Base-by-base conservation (phyloP, 2,113 vertebrate genomes). In the Pelvicachromis taeniatus region DNA sequence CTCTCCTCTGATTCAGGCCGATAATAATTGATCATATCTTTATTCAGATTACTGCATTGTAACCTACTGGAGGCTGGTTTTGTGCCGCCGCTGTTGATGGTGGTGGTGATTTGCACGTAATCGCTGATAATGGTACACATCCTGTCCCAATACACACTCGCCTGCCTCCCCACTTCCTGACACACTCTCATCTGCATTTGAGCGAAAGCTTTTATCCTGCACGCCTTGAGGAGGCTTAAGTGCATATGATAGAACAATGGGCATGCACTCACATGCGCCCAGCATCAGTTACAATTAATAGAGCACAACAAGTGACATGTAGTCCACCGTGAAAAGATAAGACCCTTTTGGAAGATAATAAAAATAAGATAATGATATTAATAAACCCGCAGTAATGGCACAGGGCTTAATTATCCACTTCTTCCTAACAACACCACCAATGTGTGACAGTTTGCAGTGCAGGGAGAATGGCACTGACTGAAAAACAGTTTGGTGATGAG, bases 201-300 rank as follows among this genome's bases (percentile, higher is more conserved):
- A 31, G 83, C 56, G 52, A 82, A 93, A 83, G 89, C 91, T 93
- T 93, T 93, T 91, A 94, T 91, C 90, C 78, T 85, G 82, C 89
- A 86, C 81, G 82, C 89, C 90, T 93, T 86, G 84, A 88, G 87
- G 87, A 91, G 77, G 84, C 75, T 89, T 93, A 91, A 93, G 91
- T 93, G 93, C 91, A 91, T 35, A 78, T 63, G 42, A 40, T 58
- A 84, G 56, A 53, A 80, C 48, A 68, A 45, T 48, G 55, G 31
- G 23, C 13, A 55, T 42, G 48, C 42, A 38, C 63, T 16, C 58
- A 59, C 17, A 48, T 5, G 12, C 81, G 52, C 48, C 10, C 52
- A 35, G 56, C 80, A 70, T 80, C 40, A 83, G 38, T 87, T 82
- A 55, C 17, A 89, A 83, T 70, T 53, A 84, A 73, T 26, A 70